A percentile compares a stretch with the other conserved stretches of the same genome.
Evolutionary conservation across 2,113 vertebrate genomes (phyloP).

Genomic region (Oceanites oceanicus): DNA sequence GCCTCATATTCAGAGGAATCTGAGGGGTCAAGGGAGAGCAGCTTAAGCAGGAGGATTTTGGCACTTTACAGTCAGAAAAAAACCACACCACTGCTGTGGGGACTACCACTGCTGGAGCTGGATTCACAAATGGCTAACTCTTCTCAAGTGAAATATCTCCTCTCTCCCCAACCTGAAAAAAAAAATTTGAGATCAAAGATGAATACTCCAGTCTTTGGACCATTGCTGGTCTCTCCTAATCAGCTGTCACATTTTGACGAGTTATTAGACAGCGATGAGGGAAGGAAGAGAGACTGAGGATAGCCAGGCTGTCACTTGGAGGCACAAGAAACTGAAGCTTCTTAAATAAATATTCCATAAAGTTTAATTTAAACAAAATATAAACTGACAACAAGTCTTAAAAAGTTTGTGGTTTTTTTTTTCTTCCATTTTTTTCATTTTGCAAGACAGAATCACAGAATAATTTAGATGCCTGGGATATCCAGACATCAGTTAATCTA

Average conservation of each 20-base stretch:
- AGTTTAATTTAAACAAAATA: neutral
- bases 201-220: neutral
- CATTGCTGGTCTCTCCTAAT: neutral
- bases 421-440: neutral
- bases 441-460: neutral
- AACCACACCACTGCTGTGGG: neutral
- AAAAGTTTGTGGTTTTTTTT: neutral
- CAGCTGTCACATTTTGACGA: neutral
- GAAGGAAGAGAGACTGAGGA: neutral
- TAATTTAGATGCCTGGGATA: neutral
- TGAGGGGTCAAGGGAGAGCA: neutral
- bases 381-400: neutral
- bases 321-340: neutral
- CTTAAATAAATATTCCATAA: neutral
- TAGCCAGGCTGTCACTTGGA: neutral
- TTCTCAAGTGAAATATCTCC: neutral
- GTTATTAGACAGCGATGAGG: neutral
- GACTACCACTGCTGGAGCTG: neutral
- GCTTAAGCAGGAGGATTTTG: neutral
- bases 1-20: neutral
- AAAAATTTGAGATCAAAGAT: neutral
- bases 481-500: neutral
- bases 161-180: neutral
- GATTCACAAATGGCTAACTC: neutral
- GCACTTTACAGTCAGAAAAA: neutral